Evolutionary conservation across 2,888 invertebrate species (phyloP), one percentile per base, ranked within the genome.

Genomic region (Drosophila anomelani): DNA sequence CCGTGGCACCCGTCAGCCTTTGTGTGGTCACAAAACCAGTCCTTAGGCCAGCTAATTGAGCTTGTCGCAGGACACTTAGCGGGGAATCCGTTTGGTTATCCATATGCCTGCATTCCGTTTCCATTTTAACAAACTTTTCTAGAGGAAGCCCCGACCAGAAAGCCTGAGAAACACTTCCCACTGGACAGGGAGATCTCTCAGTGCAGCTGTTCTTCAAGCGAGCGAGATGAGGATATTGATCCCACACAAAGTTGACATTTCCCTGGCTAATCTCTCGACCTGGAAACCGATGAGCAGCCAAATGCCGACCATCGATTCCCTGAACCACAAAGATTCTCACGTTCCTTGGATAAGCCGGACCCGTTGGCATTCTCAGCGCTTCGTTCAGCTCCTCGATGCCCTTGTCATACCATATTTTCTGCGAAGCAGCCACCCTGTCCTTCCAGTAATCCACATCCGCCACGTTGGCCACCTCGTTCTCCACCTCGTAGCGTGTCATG

Each of bases 11-110:
- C 0, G 97, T 97, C 1, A 98, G 95, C 55, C 97, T 94, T 75
- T 96, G 96, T 0, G 96, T 97, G 0, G 98, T 98, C 3, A 98
- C 97, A 60, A 98, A 94, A 1, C 97, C 97, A 85, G 96, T 96
- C 63, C 95, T 94, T 92, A 96, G 95, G 17, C 95, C 95, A 34
- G 94, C 95, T 4, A 94, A 92, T 85, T 96, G 95, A 0, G 96
- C 97, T 94, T 95, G 94, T 0, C 94, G 93, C 12, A 96, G 91
- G 23, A 97, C 93, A 9, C 95, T 95, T 7, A 56, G n/a, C 3
- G 49, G 17, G n/a, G 4, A 2, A 20, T 41, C 39, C 4, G 57
- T 69, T 15, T 39, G 43, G n/a, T 56, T 69, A 3, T 38, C 5
- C 23, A 39, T 7, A 1, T 8, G 1, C 87, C 96, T 96, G 91